A percentile compares a stretch with the other conserved stretches of the same genome.
Evolutionary conservation across 2,113 vertebrate species (phyloP).

Genomic region (Chascanopsetta lugubris): DNA sequence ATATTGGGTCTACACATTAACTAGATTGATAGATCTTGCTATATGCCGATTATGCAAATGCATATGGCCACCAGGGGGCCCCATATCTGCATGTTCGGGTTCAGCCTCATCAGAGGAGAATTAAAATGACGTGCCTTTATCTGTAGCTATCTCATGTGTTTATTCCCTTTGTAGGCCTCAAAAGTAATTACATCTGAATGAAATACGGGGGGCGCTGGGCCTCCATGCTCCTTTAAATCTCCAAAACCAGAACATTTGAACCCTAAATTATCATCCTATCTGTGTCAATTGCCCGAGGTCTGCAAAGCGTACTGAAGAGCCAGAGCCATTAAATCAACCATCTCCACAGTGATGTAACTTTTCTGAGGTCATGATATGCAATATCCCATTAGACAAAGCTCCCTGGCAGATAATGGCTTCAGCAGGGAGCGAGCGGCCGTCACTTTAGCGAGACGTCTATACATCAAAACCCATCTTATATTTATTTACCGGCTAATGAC

Average conservation of each 20-base stretch:
- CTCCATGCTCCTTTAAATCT: neutral
- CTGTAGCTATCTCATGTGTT: no score
- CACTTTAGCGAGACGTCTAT: constrained; percentile 58
- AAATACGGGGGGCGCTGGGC: no score
- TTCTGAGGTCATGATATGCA: constrained; percentile 67
- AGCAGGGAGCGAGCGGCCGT: constrained; percentile 53
- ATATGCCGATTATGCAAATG: no score
- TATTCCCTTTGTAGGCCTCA: no score
- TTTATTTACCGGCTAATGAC: constrained; percentile 65
- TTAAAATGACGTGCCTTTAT: no score
- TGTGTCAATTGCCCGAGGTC: constrained; percentile 31
- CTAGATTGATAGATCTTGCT: no score
- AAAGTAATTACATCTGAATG: no score
- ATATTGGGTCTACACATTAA: no score
- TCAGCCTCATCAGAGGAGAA: no score
- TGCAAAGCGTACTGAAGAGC: constrained; percentile 34
- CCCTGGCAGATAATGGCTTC: constrained; percentile 64
- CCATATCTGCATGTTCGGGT: no score
- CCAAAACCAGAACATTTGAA: constrained; percentile 23
- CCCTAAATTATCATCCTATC: constrained; percentile 6
- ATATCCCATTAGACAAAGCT: constrained; percentile 67
- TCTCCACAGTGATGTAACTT: constrained; percentile 53
- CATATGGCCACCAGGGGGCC: no score
- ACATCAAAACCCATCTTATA: constrained; percentile 57
- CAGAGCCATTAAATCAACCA: constrained; percentile 53